Evolutionary conservation across 2,888 invertebrate genomes (phyloP).

Genomic region (Heliconius sara): DNA sequence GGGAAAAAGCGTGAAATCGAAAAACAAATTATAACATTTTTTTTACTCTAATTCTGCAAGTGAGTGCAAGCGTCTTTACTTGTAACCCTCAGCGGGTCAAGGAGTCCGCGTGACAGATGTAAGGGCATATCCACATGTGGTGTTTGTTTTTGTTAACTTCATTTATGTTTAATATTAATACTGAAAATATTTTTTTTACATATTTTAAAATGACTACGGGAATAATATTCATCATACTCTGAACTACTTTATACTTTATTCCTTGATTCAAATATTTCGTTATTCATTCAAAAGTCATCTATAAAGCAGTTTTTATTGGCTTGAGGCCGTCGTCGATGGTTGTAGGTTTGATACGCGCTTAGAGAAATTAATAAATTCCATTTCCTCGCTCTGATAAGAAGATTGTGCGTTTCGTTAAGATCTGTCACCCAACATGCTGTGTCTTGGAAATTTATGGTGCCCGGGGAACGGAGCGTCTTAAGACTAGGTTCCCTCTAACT

Average conservation of each 20-base stretch:
- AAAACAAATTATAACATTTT: no score
- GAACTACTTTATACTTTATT: no score
- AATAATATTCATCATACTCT: no score
- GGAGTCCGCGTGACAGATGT: conserved; percentile 33
- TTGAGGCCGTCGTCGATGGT: background rate
- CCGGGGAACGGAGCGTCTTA: background rate
- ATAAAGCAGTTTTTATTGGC: no score
- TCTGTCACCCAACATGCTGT: no score
- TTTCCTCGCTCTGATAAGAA: background rate
- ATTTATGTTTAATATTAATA: background rate
- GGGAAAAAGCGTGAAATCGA: no score
- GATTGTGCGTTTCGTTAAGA: background rate
- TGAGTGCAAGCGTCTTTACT: conserved; percentile 23
- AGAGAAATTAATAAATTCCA: background rate
- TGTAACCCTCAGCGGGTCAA: conserved; percentile 37
- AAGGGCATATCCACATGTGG: conserved; percentile 18
- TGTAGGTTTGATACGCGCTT: background rate
- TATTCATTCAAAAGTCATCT: no score
- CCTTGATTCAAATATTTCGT: no score
- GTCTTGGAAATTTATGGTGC: background rate
- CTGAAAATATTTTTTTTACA: no score
- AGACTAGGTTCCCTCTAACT: background rate
- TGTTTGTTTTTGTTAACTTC: conserved; percentile 10
- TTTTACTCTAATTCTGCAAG: background rate
- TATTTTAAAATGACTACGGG: no score